Evolutionary conservation across 2,113 vertebrate genomes (phyloP), one percentile per base, ranked within the genome.

Genomic region (Etheostoma cragini): DNA sequence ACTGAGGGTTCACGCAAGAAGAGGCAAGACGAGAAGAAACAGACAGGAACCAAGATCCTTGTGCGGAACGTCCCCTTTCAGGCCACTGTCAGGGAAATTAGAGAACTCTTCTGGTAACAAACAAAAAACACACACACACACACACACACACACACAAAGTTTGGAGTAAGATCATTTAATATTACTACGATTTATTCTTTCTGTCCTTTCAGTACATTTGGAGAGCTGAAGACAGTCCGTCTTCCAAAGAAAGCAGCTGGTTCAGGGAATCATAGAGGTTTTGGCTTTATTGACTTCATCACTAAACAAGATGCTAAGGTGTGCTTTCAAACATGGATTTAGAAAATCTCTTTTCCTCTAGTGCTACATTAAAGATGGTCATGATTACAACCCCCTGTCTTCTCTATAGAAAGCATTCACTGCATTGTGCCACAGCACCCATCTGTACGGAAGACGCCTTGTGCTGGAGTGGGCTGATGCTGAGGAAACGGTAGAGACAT

Each of bases 241-340:
- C 89, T 99, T 83, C 98, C 98, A 1, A 98, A 97, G 93, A 99
- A 99, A 88, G 94, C 96, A 81, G 92, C 95, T 1, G 97, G 98
- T 61, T 95, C 96, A 0, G 97, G 97, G 21, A 76, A 89, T 0
- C 98, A 99, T 84, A 88, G 98, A 14, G 98, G 98, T 22, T 99
- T 99, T 63, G 97, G 97, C 24, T 99, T 99, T 5, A 94, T 99
- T 87, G 98, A 99, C 93, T 99, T 99, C 75, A 64, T 99, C 86
- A 99, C 98, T 26, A 99, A 98, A 90, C 98, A 98, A 85, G 98
- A 99, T 4, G 98, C 98, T 1, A 98, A 99, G 97, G 98, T 99
- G 84, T 94, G 96, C 12, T 11, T 50, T 30, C 12, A 81, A 13
- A n/a, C 26, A 50, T 47, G 17, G 14, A 22, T 58, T 53, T 56